A percentile compares a stretch with the other conserved stretches of the same genome.
Evolutionary conservation across 2,113 vertebrate genomes (phyloP).

Genomic region (Leptodactylus fuscus): DNA sequence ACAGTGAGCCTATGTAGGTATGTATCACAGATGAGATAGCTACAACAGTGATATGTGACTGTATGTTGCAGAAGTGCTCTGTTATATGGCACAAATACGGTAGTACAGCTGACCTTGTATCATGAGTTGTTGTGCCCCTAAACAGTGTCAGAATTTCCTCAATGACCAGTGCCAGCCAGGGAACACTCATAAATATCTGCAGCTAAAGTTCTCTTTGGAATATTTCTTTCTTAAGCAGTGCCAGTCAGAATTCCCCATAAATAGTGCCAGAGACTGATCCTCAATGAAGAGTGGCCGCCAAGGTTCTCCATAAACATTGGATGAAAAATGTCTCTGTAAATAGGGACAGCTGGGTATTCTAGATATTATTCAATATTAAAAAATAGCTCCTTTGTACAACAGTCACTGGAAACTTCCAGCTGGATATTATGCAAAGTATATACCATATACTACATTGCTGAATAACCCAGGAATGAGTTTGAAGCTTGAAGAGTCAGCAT

Average conservation of each 20-base stretch:
- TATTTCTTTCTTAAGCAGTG: not conserved
- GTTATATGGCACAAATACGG: not conserved
- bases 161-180: not conserved
- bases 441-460: too few species aligned
- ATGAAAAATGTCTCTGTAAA: not conserved
- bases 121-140: not conserved
- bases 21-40: too few species aligned
- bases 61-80: not conserved
- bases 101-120: not conserved
- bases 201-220: not conserved
- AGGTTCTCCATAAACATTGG: not conserved
- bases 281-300: not conserved
- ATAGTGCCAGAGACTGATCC: not conserved
- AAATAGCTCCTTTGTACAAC: too few species aligned
- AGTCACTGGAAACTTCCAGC: too few species aligned
- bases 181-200: not conserved
- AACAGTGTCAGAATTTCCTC: not conserved
- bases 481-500: too few species aligned
- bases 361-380: too few species aligned
- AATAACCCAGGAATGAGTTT: too few species aligned
- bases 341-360: too few species aligned
- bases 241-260: not conserved
- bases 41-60: too few species aligned
- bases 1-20: too few species aligned
- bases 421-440: too few species aligned